These are phyloP conservation scores for Aphidius colemani DNA, from an alignment of 2,888 invertebrate genomes.

Conservation along the genomic window DNA sequence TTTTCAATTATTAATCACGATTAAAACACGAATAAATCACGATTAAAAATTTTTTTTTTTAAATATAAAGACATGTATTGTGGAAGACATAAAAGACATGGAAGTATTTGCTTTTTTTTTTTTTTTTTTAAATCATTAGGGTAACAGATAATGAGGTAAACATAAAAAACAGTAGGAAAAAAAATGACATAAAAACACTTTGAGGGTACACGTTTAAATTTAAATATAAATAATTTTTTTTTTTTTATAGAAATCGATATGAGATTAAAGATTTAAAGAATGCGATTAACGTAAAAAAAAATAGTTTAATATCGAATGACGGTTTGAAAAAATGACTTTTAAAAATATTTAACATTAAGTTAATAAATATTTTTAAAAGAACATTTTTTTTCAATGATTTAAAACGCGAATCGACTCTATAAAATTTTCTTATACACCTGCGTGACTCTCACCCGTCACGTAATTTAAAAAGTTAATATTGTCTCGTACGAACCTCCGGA, in stretches of 20 bases:
- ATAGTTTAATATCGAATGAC: no score
- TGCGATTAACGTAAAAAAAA: no score
- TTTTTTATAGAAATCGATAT: no score
- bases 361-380: no score
- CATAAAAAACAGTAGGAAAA: slow-evolving; percentile 11
- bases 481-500: slow-evolving; percentile 68
- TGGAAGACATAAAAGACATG: slow-evolving; percentile 3
- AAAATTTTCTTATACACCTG: slow-evolving; percentile 37
- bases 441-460: slow-evolving; percentile 39
- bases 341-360: no score
- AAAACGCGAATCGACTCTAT: slow-evolving; percentile 8
- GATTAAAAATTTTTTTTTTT: not conserved
- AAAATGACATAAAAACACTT: slow-evolving; percentile 6
- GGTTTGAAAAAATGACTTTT: no score
- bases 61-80: slow-evolving; percentile 5
- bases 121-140: no score
- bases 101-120: no score
- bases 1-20: slow-evolving; percentile 10
- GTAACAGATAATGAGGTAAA: not conserved
- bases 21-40: slow-evolving; percentile 5
- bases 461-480: slow-evolving; percentile 32
- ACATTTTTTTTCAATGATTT: not conserved
- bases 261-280: no score
- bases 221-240: not conserved
- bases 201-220: slow-evolving; percentile 20